A percentile compares a stretch with the other conserved stretches of the same genome.
phyloP scores from a whole-genome alignment of 2,888 invertebrate species.

The Clepsis dumicolana region DNA sequence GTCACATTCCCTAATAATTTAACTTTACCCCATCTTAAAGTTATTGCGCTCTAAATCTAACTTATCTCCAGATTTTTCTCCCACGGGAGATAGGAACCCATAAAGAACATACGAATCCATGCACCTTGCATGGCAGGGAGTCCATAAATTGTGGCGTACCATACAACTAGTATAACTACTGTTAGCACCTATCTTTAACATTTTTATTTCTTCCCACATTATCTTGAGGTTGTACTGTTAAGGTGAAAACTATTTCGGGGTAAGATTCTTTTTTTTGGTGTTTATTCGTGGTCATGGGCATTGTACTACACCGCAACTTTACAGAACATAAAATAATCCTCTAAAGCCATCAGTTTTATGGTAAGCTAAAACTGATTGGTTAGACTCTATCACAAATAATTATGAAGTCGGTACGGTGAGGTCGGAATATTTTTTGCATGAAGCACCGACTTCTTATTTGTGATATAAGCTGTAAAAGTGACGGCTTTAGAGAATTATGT shows the following conservation, averaged over 20 bases:
- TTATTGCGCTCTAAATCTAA: conserved; percentile 8
- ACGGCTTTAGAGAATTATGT: no score
- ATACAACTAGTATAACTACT: conserved; percentile 67
- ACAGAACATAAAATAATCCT: no score
- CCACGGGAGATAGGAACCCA: neutral
- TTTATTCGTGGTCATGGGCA: no score
- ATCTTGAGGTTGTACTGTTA: conserved; percentile 62
- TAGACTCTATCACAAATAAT: no score
- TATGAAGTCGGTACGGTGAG: no score
- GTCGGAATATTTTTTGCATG: no score
- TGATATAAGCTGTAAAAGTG: no score
- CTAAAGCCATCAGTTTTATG: no score
- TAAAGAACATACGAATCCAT: conserved; percentile 36
- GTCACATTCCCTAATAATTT: neutral
- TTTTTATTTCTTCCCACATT: conserved; percentile 62
- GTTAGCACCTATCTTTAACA: conserved; percentile 66
- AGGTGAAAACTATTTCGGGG: conserved; percentile 46
- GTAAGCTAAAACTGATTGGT: no score
- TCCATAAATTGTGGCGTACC: conserved; percentile 56
- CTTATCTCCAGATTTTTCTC: conserved; percentile 10
- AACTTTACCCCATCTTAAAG: neutral
- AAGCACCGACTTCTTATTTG: no score
- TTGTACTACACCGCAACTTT: no score
- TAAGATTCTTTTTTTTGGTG: neutral
- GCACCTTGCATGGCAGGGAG: conserved; percentile 36